Evolutionary conservation across 2,888 invertebrate genomes (phyloP).

Genomic region (Tenthredo notha): DNA sequence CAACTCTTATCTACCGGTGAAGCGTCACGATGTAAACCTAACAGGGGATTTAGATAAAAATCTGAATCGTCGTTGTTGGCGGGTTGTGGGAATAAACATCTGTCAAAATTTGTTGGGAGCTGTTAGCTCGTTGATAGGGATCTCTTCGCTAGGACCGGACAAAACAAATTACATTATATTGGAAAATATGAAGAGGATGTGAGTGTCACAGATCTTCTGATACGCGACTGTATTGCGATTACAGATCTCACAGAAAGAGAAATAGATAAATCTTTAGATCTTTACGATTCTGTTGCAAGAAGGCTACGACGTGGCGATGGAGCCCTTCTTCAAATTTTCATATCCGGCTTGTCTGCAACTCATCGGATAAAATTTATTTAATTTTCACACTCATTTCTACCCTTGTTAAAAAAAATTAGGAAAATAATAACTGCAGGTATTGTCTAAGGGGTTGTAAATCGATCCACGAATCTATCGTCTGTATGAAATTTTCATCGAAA

Average conservation of each 20-base stretch:
- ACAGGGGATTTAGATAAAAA: constrained; percentile 63
- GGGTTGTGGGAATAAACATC: constrained; percentile 69
- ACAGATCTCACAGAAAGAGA: neutral
- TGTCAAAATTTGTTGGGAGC: constrained; percentile 61
- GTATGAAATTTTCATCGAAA: neutral
- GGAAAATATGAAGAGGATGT: constrained; percentile 44
- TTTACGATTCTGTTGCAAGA: neutral
- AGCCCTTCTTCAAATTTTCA: constrained; percentile 9
- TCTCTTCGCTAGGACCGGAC: constrained; percentile 29
- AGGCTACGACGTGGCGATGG: neutral
- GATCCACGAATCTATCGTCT: neutral
- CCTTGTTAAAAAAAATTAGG: neutral
- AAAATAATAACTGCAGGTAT: neutral
- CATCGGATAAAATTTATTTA: constrained; percentile 24
- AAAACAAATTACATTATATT: constrained; percentile 52
- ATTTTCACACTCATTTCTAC: neutral
- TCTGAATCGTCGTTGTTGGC: constrained; percentile 61
- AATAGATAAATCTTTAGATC: constrained; percentile 4
- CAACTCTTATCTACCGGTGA: constrained; percentile 39
- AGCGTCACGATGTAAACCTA: constrained; percentile 42
- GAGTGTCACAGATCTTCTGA: constrained; percentile 52
- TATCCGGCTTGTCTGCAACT: constrained; percentile 14
- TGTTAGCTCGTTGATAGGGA: constrained; percentile 37
- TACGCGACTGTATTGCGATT: constrained; percentile 20
- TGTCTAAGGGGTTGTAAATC: neutral